These are phyloP conservation scores for Nematolebias whitei DNA, from an alignment of 2,113 vertebrate genomes.

Conservation along the genomic window DNA sequence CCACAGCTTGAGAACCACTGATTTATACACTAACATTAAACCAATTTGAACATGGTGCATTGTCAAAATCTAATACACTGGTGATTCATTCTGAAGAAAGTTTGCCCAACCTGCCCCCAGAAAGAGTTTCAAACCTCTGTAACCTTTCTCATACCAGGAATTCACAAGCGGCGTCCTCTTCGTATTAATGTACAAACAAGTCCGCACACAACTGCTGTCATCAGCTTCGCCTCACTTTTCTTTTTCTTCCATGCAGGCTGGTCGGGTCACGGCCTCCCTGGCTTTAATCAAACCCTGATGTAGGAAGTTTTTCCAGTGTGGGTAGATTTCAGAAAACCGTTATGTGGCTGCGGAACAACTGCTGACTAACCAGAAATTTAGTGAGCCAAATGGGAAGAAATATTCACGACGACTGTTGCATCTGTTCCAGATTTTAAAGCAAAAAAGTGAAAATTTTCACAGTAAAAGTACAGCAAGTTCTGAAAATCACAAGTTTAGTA, in stretches of 20 bases:
- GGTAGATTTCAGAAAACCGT: background rate
- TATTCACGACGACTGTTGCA: background rate
- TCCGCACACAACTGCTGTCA: background rate
- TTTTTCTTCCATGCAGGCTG: conserved; percentile 2
- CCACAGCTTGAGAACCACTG: too few species aligned
- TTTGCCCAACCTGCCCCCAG: background rate
- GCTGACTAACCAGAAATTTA: background rate
- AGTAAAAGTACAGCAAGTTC: too few species aligned
- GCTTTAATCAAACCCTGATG: background rate
- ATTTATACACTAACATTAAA: too few species aligned
- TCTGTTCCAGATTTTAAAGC: background rate
- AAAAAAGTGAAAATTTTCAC: background rate
- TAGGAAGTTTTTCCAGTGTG: background rate
- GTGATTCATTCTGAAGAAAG: too few species aligned
- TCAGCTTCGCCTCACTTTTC: background rate
- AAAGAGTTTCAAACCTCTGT: background rate
- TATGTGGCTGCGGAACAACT: background rate
- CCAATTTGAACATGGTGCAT: too few species aligned
- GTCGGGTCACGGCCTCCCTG: background rate
- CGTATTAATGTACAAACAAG: conserved; percentile 3
- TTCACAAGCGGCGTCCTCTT: conserved; percentile 1
- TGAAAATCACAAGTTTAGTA: too few species aligned
- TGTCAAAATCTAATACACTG: too few species aligned
- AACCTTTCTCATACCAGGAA: conserved; percentile 7
- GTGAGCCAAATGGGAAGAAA: background rate